Evolutionary conservation across 2,797 vertebrate genomes (phyloP), one percentile per base, ranked within the genome.

Genomic region (Sebastes oblongus): DNA sequence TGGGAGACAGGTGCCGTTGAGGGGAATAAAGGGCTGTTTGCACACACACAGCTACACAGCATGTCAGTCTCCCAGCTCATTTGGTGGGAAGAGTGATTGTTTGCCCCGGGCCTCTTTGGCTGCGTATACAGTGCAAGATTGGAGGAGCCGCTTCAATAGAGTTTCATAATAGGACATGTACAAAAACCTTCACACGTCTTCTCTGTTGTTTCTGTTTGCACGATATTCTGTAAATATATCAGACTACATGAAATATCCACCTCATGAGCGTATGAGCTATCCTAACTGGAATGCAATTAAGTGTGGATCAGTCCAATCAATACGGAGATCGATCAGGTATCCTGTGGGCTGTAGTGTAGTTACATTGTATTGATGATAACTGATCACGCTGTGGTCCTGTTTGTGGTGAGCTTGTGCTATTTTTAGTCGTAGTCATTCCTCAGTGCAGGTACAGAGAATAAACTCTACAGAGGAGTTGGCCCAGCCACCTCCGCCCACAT

Each of bases 21-120:
- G 72, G 85, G 68, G 75, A 93, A 92, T 83, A 86, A 92, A 65
- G 61, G 68, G 55, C 86, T 91, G 79, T 92, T 92, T 93, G 82
- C 90, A 82, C 46, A 52, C 46, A 50, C 46, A 52, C 62, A 87
- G 85, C 84, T 82, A 83, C 80, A 62, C 84, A 66, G 80, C 84
- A 74, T 4, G 86, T 79, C 90, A 75, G 64, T 85, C 71, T 83
- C 70, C 39, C 24, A 81, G 67, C 72, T 88, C 81, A 81, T 90
- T 88, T 79, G 65, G 27, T 77, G 10, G 61, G 71, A 62, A 25
- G 80, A 81, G 24, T 30, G 77, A 91, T 90, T 81, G 77, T 84
- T 86, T 85, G 81, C 89, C 75, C 29, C n/a, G 18, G 86, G 89
- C 72, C n/a, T 69, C 29, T 88, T 81, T 70, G 55, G 69, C 83